A percentile compares a stretch with the other conserved stretches of the same genome.
These are phyloP conservation scores for Zoanthus solanderi DNA, from an alignment of 92 coral and sea anemone species.

Conservation along the genomic window DNA sequence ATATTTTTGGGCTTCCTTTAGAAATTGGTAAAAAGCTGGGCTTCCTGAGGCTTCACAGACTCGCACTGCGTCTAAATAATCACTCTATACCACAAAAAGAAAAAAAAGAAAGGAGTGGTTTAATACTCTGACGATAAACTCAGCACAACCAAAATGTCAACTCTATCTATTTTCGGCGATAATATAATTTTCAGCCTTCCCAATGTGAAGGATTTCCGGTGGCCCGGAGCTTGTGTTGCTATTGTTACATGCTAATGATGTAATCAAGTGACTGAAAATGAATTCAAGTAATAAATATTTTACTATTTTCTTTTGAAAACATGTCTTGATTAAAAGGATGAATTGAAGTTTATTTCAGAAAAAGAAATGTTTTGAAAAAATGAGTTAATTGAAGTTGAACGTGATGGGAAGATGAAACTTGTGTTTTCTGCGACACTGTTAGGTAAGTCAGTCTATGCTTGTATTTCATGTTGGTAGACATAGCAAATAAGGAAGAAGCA, in stretches of 20 bases:
- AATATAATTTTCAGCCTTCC: too few relatives aligned
- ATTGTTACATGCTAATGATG: slow-evolving; percentile 22
- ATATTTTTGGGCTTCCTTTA: too few relatives aligned
- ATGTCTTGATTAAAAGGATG: slow-evolving; percentile 5
- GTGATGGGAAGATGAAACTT: background rate
- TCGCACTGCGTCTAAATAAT: too few relatives aligned
- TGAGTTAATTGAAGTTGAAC: background rate
- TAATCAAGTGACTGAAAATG: slow-evolving; percentile 8
- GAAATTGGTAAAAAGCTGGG: too few relatives aligned
- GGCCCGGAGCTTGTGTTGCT: slow-evolving; percentile 28
- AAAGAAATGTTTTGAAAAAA: background rate
- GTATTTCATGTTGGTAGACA: background rate
- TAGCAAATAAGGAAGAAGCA: background rate
- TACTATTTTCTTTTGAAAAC: slow-evolving; percentile 10
- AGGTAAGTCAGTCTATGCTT: background rate
- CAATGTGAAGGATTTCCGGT: slow-evolving; percentile 3
- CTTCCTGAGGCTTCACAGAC: too few relatives aligned
- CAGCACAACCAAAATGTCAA: too few relatives aligned
- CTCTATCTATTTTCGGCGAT: too few relatives aligned
- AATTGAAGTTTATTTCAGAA: background rate
- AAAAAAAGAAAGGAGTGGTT: too few relatives aligned
- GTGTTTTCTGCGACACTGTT: too few relatives aligned
- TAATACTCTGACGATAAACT: too few relatives aligned
- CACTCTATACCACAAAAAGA: too few relatives aligned
- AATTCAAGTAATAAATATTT: slow-evolving; percentile 25